These are phyloP conservation scores for Megaceryle torquata DNA, from an alignment of 2,113 vertebrate genomes.

Conservation along the genomic window DNA sequence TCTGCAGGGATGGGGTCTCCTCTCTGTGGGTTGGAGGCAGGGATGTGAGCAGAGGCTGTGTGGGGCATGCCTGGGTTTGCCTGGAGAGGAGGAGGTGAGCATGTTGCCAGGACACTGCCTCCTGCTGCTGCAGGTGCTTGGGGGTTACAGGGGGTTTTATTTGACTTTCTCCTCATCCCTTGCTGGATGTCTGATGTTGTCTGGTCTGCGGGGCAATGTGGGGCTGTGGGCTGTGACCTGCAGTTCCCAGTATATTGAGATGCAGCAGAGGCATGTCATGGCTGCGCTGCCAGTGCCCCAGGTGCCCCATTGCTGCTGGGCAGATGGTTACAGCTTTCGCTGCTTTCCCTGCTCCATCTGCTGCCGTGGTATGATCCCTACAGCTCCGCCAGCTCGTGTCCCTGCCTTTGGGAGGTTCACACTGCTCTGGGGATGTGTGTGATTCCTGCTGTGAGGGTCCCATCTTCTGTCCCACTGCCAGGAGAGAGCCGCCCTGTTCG, in stretches of 20 bases:
- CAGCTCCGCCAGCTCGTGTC: background rate
- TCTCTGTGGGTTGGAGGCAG: background rate
- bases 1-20: background rate
- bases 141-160: background rate
- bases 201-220: rapidly evolving
- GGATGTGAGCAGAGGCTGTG: background rate
- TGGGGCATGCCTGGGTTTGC: background rate
- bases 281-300: background rate
- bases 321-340: background rate
- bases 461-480: background rate
- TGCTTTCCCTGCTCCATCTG: background rate
- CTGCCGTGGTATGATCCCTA: rapidly evolving
- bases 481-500: background rate
- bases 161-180: background rate
- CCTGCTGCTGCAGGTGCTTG: background rate
- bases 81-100: background rate
- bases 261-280: background rate
- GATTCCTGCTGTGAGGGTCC: background rate
- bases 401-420: background rate
- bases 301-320: rapidly evolving
- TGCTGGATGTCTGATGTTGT: rapidly evolving
- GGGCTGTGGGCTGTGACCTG: background rate
- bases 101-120: background rate
- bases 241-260: background rate
- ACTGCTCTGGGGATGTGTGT: background rate